These are phyloP conservation scores for Atrina japonica DNA, from an alignment of 2,888 invertebrate species.

Conservation along the genomic window DNA sequence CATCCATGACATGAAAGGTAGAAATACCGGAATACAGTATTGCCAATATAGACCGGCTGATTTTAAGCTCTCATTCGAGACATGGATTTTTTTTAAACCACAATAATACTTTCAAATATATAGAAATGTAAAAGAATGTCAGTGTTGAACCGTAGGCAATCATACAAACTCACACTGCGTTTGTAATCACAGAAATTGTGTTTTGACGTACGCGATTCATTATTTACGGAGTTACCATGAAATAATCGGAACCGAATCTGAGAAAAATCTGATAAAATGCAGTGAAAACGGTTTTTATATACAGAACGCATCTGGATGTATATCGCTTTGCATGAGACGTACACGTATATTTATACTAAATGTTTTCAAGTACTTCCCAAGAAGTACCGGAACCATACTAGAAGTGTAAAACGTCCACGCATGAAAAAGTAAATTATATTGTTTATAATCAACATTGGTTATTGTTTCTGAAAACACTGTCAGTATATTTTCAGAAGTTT, in stretches of 20 bases:
- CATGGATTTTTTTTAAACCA: too few relatives aligned
- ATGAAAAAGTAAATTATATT: constrained; percentile 44
- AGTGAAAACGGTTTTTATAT: constrained; percentile 35
- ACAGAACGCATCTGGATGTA: constrained; percentile 40
- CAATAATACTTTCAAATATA: too few relatives aligned
- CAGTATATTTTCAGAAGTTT: constrained; percentile 16
- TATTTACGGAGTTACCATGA: constrained; percentile 12
- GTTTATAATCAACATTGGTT: constrained; percentile 44
- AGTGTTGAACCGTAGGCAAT: too few relatives aligned
- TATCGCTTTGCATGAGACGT: constrained; percentile 8
- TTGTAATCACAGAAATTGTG: constrained; percentile 21
- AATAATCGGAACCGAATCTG: constrained; percentile 25
- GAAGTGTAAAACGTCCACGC: constrained; percentile 38
- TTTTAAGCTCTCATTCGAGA: too few relatives aligned
- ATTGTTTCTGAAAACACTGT: constrained; percentile 46
- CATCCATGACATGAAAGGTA: too few relatives aligned
- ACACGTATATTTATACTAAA: not conserved
- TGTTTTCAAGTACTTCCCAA: constrained; percentile 12
- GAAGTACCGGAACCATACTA: not conserved
- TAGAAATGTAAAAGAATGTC: too few relatives aligned
- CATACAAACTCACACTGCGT: constrained; percentile 4
- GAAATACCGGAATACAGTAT: too few relatives aligned
- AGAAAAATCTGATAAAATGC: constrained; percentile 39
- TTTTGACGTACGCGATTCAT: constrained; percentile 25
- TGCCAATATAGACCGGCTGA: too few relatives aligned